Conservation (phyloP, 2,113 vertebrate genomes). For the Eulemur rufifrons region DNA sequence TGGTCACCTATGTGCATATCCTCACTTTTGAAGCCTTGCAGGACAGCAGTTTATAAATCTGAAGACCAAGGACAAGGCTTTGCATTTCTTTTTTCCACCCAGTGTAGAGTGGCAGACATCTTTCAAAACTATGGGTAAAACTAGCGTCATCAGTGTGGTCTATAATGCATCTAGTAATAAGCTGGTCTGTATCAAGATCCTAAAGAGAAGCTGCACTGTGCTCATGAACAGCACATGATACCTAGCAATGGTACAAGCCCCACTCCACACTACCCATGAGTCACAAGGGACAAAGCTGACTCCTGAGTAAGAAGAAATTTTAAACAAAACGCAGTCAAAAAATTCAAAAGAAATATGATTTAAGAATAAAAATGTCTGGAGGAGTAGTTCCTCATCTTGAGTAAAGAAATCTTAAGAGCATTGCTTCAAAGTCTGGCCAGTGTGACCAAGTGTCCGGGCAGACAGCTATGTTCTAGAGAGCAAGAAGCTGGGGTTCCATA, state of each 20-base stretch:
- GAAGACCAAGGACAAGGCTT: neutral
- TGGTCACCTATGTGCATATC: conserved; percentile 89
- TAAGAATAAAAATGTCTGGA: neutral
- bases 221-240: neutral
- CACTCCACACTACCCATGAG: neutral
- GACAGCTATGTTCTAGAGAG: neutral
- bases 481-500: neutral
- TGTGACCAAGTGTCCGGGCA: neutral
- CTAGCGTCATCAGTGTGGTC: neutral
- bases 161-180: neutral
- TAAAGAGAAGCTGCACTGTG: neutral
- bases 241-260: neutral
- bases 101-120: neutral
- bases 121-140: neutral
- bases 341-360: neutral
- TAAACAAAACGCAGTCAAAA: neutral
- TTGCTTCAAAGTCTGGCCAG: neutral
- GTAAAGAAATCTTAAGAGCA: neutral
- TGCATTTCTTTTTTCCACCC: neutral
- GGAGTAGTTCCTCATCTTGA: neutral
- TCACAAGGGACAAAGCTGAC: neutral
- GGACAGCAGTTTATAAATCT: neutral
- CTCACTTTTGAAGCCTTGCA: conserved; percentile 88
- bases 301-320: neutral
- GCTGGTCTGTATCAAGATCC: neutral